These are phyloP conservation scores for Athalia circularis DNA, from an alignment of 2,888 invertebrate genomes.

Conservation along the genomic window DNA sequence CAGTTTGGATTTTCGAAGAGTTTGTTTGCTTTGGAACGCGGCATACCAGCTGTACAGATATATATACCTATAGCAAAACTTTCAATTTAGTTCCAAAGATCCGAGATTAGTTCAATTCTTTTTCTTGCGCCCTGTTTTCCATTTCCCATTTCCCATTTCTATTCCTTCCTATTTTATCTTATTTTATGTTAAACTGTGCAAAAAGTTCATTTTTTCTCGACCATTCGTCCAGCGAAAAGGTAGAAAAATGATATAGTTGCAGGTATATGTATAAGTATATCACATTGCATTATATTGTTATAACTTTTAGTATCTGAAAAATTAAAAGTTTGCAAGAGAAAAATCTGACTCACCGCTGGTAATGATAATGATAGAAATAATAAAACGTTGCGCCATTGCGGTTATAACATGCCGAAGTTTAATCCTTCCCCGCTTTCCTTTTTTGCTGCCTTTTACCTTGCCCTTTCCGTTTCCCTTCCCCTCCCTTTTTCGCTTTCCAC, in stretches of 20 bases:
- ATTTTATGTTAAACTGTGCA: no score
- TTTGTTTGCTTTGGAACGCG: background rate
- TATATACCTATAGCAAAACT: background rate
- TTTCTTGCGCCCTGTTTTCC: background rate
- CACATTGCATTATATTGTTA: background rate
- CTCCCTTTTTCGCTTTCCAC: background rate
- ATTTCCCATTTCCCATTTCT: no score
- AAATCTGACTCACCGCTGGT: constrained; percentile 31
- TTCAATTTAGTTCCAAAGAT: background rate
- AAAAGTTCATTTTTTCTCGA: background rate
- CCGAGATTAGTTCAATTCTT: background rate
- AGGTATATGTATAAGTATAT: background rate
- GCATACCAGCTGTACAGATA: background rate
- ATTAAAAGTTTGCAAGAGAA: background rate
- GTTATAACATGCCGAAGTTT: constrained; percentile 41
- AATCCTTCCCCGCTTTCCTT: constrained; percentile 13
- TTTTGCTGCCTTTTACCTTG: no score
- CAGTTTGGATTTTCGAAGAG: constrained; percentile 4
- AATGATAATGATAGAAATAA: constrained; percentile 40
- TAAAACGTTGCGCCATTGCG: constrained; percentile 35
- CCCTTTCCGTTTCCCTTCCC: background rate
- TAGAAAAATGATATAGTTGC: no score
- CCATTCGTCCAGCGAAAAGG: background rate
- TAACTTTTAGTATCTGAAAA: background rate
- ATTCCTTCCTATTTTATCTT: no score